These are phyloP conservation scores for Dione juno DNA, from an alignment of 2,888 invertebrate species.

Conservation along the genomic window DNA sequence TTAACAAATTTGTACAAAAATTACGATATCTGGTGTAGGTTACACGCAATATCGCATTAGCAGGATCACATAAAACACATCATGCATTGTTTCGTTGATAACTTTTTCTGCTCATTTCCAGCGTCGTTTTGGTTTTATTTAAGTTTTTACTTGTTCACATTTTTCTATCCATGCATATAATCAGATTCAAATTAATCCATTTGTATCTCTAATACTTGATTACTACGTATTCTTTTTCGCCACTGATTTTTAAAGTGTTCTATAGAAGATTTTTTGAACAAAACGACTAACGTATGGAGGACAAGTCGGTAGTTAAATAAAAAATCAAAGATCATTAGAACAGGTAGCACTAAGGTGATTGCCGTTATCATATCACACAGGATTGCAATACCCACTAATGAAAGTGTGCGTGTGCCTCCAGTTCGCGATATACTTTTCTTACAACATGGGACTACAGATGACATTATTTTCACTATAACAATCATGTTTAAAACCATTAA, in stretches of 20 bases:
- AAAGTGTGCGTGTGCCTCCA: constrained; percentile 25
- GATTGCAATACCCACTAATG: constrained; percentile 39
- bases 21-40: too few relatives aligned
- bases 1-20: too few relatives aligned
- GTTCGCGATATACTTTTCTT: constrained; percentile 28
- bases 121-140: too few relatives aligned
- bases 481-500: constrained; percentile 39
- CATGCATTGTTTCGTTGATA: too few relatives aligned
- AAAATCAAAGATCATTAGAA: not conserved
- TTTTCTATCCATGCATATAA: too few relatives aligned
- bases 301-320: constrained; percentile 38
- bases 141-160: too few relatives aligned
- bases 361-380: constrained; percentile 41
- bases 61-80: too few relatives aligned
- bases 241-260: constrained; percentile 41
- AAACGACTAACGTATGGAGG: constrained; percentile 37
- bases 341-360: not conserved
- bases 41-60: too few relatives aligned
- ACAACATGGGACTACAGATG: constrained; percentile 34
- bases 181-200: not conserved
- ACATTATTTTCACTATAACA: constrained; percentile 35
- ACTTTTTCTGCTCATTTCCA: too few relatives aligned
- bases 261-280: constrained; percentile 46
- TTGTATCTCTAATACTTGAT: constrained; percentile 11
- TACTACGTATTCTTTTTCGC: constrained; percentile 19